A percentile compares a stretch with the other conserved stretches of the same genome.
Conservation (phyloP, 1,140 invertebrate species). For the Melanaphis sacchari region DNA sequence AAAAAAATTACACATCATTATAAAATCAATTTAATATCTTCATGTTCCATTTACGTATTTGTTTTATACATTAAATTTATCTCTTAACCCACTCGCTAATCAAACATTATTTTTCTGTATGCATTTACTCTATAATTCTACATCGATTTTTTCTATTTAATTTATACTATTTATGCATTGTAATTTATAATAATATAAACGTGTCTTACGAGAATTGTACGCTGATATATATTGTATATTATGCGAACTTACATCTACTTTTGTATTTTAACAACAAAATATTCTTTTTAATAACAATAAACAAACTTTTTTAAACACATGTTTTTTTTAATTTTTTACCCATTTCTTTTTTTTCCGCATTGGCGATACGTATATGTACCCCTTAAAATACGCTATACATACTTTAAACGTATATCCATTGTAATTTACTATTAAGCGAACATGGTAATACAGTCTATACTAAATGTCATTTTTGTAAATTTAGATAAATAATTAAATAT, state of each 20-base stretch:
- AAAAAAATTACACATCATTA: neutral
- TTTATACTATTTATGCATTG: neutral
- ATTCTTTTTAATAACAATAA: slow-evolving; percentile 41
- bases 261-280: slow-evolving; percentile 7
- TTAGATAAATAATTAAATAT: neutral
- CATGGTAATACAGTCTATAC: neutral
- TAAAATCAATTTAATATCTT: neutral
- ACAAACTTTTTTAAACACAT: slow-evolving; percentile 26
- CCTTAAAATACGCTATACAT: neutral
- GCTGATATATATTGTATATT: neutral
- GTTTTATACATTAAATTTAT: neutral
- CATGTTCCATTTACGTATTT: neutral
- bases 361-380: neutral
- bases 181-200: neutral
- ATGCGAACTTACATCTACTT: neutral
- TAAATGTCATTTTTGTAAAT: neutral
- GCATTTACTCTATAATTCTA: neutral
- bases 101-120: neutral
- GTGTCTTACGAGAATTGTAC: neutral
- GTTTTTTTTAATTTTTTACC: neutral
- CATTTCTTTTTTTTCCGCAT: neutral
- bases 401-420: slow-evolving; percentile 10
- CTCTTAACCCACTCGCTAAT: neutral
- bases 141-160: neutral
- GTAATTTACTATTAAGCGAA: slow-evolving; percentile 19